These are phyloP conservation scores for Enteromius treurensis DNA, from an alignment of 2,797 vertebrate species.

Conservation along the genomic window DNA sequence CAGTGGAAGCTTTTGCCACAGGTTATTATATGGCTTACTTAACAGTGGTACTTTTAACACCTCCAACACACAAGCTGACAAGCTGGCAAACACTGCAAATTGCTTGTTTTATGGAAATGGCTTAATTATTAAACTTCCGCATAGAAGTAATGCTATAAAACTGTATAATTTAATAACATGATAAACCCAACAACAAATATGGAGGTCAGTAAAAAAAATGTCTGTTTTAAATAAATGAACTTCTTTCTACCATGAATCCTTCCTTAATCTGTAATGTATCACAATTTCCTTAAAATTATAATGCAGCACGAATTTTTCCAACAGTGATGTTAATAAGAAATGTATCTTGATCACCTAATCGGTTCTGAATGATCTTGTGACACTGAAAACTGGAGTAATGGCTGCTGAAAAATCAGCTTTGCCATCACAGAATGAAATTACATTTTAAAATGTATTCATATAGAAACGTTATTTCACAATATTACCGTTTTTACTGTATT, in stretches of 20 bases:
- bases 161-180: neutral
- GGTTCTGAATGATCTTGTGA: neutral
- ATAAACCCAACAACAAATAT: neutral
- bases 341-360: neutral
- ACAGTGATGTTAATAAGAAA: too few species aligned
- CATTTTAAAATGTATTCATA: neutral
- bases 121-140: neutral
- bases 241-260: neutral
- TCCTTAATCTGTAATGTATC: neutral
- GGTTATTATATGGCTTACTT: constrained; percentile 2
- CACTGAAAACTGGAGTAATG: neutral
- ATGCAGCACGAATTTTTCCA: neutral
- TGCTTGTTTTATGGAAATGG: neutral
- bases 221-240: neutral
- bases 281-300: too few species aligned
- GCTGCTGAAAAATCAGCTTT: neutral
- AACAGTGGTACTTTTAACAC: neutral
- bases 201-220: neutral
- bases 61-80: neutral
- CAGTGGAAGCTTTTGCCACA: constrained; percentile 12
- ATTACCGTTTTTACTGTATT: neutral
- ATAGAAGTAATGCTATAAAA: neutral
- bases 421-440: neutral
- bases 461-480: neutral
- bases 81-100: neutral